A percentile compares a stretch with the other conserved stretches of the same genome.
Evolutionary conservation across 1,140 invertebrate genomes (phyloP).

Genomic region (Zaprionus camerounensis): DNA sequence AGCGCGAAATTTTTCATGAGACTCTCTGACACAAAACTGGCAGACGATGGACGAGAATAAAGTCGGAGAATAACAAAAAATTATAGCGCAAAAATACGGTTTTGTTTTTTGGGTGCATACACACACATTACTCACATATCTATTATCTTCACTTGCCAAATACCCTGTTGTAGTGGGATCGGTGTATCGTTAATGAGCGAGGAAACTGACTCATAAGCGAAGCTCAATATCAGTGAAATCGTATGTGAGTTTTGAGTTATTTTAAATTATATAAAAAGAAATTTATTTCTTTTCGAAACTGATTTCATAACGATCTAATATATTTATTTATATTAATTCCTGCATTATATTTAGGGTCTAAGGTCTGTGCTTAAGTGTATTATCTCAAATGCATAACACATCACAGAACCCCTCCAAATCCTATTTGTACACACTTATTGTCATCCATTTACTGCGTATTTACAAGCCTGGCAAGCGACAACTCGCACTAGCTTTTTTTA

Average conservation of each 20-base stretch:
- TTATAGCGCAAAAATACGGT: constrained; percentile 33
- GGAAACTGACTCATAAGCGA: neutral
- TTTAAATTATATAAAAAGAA: no score
- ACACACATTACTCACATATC: constrained; percentile 28
- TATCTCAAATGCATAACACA: no score
- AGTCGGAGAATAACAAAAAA: constrained; percentile 40
- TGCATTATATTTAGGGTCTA: no score
- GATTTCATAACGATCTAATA: no score
- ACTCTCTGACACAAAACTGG: constrained; percentile 21
- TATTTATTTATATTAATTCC: no score
- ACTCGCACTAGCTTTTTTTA: neutral
- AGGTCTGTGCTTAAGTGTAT: no score
- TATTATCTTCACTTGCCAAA: constrained; percentile 26
- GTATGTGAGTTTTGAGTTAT: no score
- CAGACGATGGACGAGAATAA: constrained; percentile 45
- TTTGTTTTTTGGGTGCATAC: constrained; percentile 36
- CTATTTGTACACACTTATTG: no score
- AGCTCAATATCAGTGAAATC: no score
- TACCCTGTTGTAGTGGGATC: neutral
- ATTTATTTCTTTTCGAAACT: no score
- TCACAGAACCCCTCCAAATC: no score
- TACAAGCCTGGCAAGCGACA: neutral
- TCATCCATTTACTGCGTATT: neutral
- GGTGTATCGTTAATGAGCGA: neutral
- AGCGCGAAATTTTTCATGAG: constrained; percentile 60